phyloP scores from a whole-genome alignment of 2,113 vertebrate genomes.

The human (Homo sapiens) region GRCh38 chr11:124794001-124794500 shows the following conservation, averaged over 20 bases:
- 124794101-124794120: background rate
- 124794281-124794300: slow-evolving; percentile 3
- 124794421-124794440: background rate
- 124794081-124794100: background rate
- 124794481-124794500: background rate
- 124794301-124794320: background rate
- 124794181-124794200: slow-evolving; percentile 13
- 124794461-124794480: background rate
- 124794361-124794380: background rate
- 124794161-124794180: background rate
- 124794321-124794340: background rate
- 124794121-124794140: background rate
- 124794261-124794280: slow-evolving; percentile 22
- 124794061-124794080: background rate
- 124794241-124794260: background rate
- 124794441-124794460: background rate
- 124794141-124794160: background rate
- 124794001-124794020: background rate
- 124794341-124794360: background rate
- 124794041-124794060: background rate
- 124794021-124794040: background rate
- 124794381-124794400: background rate
- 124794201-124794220: background rate
- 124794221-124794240: background rate
- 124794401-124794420: background rate